phyloP scores from a whole-genome alignment of 2,888 invertebrate genomes.

The Patella depressa region DNA sequence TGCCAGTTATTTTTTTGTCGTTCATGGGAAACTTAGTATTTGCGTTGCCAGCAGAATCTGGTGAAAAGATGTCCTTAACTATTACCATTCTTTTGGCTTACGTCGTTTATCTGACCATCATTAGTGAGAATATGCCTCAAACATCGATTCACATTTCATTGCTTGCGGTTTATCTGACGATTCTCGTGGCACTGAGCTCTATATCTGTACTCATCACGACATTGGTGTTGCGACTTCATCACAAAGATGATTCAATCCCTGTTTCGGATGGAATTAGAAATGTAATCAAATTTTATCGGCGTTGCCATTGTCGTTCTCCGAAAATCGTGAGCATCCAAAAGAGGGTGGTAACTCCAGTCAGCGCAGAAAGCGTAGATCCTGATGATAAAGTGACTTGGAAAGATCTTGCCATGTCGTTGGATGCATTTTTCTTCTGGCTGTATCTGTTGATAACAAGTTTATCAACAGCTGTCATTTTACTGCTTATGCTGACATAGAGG shows the following conservation, averaged over 20 bases:
- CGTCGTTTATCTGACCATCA: slow-evolving; percentile 34
- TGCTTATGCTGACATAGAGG: background rate
- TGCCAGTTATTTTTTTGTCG: slow-evolving; percentile 31
- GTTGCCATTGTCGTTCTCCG: background rate
- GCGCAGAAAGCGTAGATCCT: background rate
- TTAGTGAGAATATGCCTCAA: slow-evolving; percentile 32
- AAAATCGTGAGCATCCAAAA: background rate
- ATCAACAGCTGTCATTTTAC: background rate
- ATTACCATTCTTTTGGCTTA: slow-evolving; percentile 35
- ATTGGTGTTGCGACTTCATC: slow-evolving; percentile 29
- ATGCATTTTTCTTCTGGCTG: background rate
- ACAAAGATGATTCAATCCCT: slow-evolving; percentile 12
- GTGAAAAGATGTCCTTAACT: slow-evolving; percentile 31
- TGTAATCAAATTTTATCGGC: background rate
- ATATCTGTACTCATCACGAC: slow-evolving; percentile 27
- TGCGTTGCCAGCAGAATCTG: slow-evolving; percentile 32
- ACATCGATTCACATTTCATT: slow-evolving; percentile 34
- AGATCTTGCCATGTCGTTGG: background rate
- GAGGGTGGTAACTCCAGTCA: background rate
- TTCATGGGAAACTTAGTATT: slow-evolving; percentile 32
- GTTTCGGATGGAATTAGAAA: background rate
- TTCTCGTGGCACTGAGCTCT: slow-evolving; percentile 24
- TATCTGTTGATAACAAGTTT: background rate
- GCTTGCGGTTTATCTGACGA: slow-evolving; percentile 25
- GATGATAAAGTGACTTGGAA: background rate